Percentiles rank a stretch among this genome's conserved stretches.
These are phyloP conservation scores for Scrobipalpa costella DNA, from an alignment of 2,888 invertebrate species.

Conservation along the genomic window DNA sequence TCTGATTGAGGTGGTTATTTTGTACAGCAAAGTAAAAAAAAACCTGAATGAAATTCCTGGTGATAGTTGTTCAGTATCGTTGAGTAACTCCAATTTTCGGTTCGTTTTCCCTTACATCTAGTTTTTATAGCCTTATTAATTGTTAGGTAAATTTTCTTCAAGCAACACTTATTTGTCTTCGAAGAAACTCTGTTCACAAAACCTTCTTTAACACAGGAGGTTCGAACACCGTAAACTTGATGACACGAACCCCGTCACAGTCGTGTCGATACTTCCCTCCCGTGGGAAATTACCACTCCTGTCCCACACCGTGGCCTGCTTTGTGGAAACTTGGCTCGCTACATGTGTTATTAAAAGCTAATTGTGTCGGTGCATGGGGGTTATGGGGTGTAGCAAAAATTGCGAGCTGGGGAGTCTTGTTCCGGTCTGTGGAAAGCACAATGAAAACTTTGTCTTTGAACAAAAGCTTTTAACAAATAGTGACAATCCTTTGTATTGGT, in stretches of 20 bases:
- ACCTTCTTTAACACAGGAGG: not conserved
- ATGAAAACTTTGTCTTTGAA: not conserved
- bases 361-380: conserved; percentile 48
- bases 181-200: not conserved
- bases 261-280: conserved; percentile 57
- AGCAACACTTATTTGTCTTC: not conserved
- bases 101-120: too few relatives aligned
- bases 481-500: too few relatives aligned
- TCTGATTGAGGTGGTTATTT: too few relatives aligned
- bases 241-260: conserved; percentile 8
- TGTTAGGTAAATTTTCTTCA: too few relatives aligned
- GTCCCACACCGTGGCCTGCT: conserved; percentile 45
- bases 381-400: conserved; percentile 32
- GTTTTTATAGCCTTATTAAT: too few relatives aligned
- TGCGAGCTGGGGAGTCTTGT: conserved; percentile 9
- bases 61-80: too few relatives aligned
- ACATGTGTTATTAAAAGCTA: conserved; percentile 46
- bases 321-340: conserved; percentile 45
- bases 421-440: not conserved
- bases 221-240: not conserved
- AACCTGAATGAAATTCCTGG: too few relatives aligned
- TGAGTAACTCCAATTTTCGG: too few relatives aligned
- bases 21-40: too few relatives aligned
- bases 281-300: conserved; percentile 61
- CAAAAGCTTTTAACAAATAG: not conserved